phyloP scores from a whole-genome alignment of 2,113 vertebrate species.

The Monopterus albus region DNA sequence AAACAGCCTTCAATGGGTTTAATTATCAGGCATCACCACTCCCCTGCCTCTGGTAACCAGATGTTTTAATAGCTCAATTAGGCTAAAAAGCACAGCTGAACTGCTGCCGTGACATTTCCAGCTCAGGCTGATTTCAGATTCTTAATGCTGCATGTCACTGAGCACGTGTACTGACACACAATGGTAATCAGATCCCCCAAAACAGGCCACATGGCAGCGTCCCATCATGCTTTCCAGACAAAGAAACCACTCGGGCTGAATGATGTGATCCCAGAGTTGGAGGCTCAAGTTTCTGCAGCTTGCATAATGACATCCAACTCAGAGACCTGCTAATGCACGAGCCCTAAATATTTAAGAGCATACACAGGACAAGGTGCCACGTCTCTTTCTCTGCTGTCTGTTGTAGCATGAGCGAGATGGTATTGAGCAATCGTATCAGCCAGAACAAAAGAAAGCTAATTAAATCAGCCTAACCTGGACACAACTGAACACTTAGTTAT shows the following conservation, averaged over 20 bases:
- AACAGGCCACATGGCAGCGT: slow-evolving; percentile 23
- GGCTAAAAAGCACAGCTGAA: slow-evolving; percentile 27
- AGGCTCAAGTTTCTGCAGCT: slow-evolving; percentile 65
- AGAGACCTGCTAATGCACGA: slow-evolving; percentile 69
- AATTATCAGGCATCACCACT: slow-evolving; percentile 14
- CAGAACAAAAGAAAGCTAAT: slow-evolving; percentile 73
- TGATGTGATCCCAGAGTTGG: slow-evolving; percentile 41
- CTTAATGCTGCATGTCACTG: slow-evolving; percentile 33
- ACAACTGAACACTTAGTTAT: slow-evolving; percentile 48
- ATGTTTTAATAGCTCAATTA: slow-evolving; percentile 45
- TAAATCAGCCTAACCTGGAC: slow-evolving; percentile 58
- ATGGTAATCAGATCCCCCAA: slow-evolving; percentile 46
- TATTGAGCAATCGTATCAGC: slow-evolving; percentile 68
- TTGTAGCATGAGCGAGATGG: slow-evolving; percentile 24
- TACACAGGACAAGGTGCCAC: slow-evolving; percentile 67
- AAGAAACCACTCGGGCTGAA: slow-evolving; percentile 51
- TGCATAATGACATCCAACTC: slow-evolving; percentile 61
- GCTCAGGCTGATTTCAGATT: slow-evolving; percentile 34
- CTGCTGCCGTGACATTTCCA: slow-evolving; percentile 20
- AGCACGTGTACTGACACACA: slow-evolving; percentile 45
- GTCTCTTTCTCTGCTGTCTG: slow-evolving; percentile 55
- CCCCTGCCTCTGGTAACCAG: slow-evolving; percentile 8
- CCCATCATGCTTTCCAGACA: slow-evolving; percentile 68
- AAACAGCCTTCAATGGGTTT: neutral
- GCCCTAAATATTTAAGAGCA: slow-evolving; percentile 73